Base-by-base conservation (phyloP, 1,140 invertebrate genomes). In the Leptoteleia sp. region DNA sequence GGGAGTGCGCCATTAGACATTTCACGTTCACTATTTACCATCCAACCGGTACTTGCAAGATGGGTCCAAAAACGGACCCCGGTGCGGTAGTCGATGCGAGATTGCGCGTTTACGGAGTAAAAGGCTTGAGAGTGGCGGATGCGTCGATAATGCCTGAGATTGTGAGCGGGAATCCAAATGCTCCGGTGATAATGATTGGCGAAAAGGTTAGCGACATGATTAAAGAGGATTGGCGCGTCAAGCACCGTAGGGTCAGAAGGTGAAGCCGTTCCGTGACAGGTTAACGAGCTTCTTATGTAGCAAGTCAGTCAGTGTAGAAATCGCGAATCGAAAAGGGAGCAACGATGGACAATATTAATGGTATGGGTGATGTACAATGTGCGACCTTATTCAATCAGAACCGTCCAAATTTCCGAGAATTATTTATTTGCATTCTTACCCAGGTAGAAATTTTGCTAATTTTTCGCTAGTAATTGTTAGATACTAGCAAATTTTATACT, bases 1-100 rank as follows among this genome's bases (percentile, higher is more conserved):
- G 96, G 95, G 94, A 94, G 79, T 97, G 96, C 79, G 92, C 93
- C 47, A 89, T 95, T 3, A 90, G 94, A 48, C 94, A 96, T 79
- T 95, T 95, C 68, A 96, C 95, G 0, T 94, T 95, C 71, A 96
- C 95, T 0, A 95, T 96, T 35, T 96, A 96, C 81, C 95, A 97
- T 91, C 95, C 95, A 0, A 92, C 93, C 0, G 93, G 95, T 0
- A 97, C 96, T 0, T 95, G 94, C 76, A 96, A 95, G 86, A 97
- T 97, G 96, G 96, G 96, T 2, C 93, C 94, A 0, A 91, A 88
- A 35, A 89, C 89, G 31, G 95, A 97, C 84, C 90, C 91, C 0
- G 92, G 91, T 0, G 94, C 96, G 0, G 96, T 97, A 0, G 95
- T 97, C 0, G 95, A 97, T 88, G 92, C 93, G 0, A 89, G 95